Percentiles rank a stretch among this genome's conserved stretches.
Conservation (phyloP, 2,888 invertebrate species). For the Polydrusus cervinus region DNA sequence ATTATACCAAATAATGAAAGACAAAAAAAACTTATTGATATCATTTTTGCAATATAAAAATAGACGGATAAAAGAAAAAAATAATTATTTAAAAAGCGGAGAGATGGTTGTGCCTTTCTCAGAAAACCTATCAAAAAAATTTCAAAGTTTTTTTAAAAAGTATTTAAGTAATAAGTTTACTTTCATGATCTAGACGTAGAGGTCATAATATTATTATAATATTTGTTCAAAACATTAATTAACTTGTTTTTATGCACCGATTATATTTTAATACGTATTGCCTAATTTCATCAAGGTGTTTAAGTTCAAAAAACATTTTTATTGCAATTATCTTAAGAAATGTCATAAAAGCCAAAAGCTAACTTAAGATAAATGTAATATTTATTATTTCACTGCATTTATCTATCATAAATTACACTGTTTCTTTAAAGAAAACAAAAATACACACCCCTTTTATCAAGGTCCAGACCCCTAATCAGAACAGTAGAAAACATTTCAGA, state of each 20-base stretch:
- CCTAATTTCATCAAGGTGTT: neutral
- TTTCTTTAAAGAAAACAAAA: neutral
- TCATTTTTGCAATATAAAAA: too few species aligned
- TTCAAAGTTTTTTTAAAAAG: too few species aligned
- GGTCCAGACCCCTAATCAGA: too few species aligned
- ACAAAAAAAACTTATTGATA: too few species aligned
- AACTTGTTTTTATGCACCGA: constrained; percentile 1
- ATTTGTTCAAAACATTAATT: neutral
- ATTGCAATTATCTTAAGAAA: neutral
- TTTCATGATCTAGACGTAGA: neutral
- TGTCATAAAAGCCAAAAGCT: neutral
- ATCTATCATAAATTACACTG: neutral
- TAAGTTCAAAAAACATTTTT: neutral
- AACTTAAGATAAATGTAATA: neutral
- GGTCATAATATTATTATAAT: neutral
- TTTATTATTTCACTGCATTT: neutral
- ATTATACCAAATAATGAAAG: too few species aligned
- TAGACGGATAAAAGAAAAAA: too few species aligned
- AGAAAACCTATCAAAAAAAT: too few species aligned
- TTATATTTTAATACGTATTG: neutral
- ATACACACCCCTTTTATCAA: too few species aligned
- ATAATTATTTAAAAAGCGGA: too few species aligned
- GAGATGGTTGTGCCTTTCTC: too few species aligned
- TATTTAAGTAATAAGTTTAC: too few species aligned
- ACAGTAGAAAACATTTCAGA: too few species aligned